Conservation (phyloP, 2,797 vertebrate genomes). For the Aselliscus stoliczkanus region DNA sequence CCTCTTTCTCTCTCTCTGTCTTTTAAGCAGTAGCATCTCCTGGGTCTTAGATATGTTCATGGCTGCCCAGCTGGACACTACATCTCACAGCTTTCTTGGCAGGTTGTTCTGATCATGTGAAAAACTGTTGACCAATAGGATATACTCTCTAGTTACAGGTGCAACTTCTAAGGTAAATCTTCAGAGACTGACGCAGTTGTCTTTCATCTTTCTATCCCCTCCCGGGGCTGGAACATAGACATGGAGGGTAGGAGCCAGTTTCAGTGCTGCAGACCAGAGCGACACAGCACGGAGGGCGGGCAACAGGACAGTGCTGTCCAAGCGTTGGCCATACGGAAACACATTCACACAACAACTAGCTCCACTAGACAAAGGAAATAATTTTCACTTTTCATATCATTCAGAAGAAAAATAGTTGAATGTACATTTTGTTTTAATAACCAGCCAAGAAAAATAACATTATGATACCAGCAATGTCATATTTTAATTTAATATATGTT, state of each 20-base stretch:
- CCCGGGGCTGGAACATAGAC: background rate
- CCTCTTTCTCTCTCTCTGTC: background rate
- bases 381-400: background rate
- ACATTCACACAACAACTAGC: background rate
- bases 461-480: background rate
- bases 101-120: background rate
- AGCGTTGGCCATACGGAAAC: background rate
- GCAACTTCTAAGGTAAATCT: background rate
- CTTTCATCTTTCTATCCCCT: background rate
- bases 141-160: background rate
- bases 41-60: background rate
- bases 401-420: conserved; percentile 33
- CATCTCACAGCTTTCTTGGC: background rate
- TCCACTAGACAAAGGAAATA: background rate
- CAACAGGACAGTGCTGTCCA: background rate
- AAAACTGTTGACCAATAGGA: background rate
- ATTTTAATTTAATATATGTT: conserved; percentile 34
- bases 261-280: background rate
- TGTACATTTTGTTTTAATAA: conserved; percentile 44
- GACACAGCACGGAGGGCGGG: background rate
- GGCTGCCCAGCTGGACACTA: background rate
- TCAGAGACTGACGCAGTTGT: background rate
- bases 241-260: background rate
- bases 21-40: background rate
- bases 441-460: conserved; percentile 33